Evolutionary conservation across 2,113 vertebrate species (phyloP), one percentile per base, ranked within the genome.

Genomic region (Pluvialis apricaria): DNA sequence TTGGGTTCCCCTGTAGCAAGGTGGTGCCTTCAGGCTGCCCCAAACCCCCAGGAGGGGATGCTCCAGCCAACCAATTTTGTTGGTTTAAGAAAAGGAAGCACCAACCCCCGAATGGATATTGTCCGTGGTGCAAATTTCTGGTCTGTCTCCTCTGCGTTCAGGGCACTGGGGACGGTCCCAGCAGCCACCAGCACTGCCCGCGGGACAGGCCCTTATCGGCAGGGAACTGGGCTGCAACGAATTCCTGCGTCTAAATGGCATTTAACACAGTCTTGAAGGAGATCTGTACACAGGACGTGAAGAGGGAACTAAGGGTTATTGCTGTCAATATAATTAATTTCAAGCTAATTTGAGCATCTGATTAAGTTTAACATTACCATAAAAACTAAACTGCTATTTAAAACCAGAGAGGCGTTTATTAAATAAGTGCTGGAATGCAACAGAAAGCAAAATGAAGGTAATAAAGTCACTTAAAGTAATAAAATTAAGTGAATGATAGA

Each of bases 301-400:
- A 92, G 85, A 91, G 69, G 82, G 70, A 94, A 42, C 66, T 7
- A 22, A 42, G 89, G 84, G 82, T 95, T 87, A 89, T 75, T 89
- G 91, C 91, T 84, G 89, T 92, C 85, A 84, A 90, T 96, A 82
- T 82, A 90, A 96, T 94, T 96, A 95, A 96, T 96, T 96, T 94
- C 94, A 94, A 96, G 96, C 93, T 91, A 95, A 94, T 96, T 92
- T 88, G 88, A 96, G 82, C 93, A 90, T 91, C 96, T 96, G 97
- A 97, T 97, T 94, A 94, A 96, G 88, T 93, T 95, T 73, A 94
- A 65, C 92, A 88, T 95, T 86, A 76, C 94, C 92, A 86, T 95
- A 94, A 96, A 97, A 91, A 34, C 65, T 7, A 72, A 95, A 90
- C 90, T 79, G 92, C 93, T 76, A 18, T 82, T 97, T 96, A 94